Evolutionary conservation across 1,140 invertebrate species (phyloP), one percentile per base, ranked within the genome.

Genomic region (Cryptotermes secundus): DNA sequence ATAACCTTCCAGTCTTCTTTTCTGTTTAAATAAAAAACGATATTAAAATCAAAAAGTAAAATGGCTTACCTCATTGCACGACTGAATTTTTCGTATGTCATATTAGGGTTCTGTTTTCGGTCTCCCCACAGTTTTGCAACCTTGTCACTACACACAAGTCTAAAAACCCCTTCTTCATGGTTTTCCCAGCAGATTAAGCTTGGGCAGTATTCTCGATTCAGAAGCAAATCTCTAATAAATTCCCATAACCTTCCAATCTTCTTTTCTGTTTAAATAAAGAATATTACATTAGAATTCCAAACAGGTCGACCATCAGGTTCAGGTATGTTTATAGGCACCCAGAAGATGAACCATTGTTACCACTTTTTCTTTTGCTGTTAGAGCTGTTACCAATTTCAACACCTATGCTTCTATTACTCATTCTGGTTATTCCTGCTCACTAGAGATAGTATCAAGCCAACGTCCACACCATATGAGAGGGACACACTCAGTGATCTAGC

Each of bases 1-100:
- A 96, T 87, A 95, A 90, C 34, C 85, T 65, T n/a, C 82, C 83
- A 81, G 26, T 38, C 80, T 85, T 85, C 36, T 83, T 85, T 80
- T 72, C 85, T 85, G 59, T 35, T 42, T 53, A 31, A 42, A 83
- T 3, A n/a, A 45, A 83, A 26, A 59, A 49, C 12, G 3, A 83
- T 16, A 82, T 16, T 42, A 80, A 16, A n/a, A 80, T n/a, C n/a
- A n/a, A n/a, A 72, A 26, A 26, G 12, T 65, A 65, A 31, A 72
- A 31, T 26, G 35, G 24, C 86, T 89, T 90, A 96, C 94, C 97
- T 94, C 96, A 98, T 98, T 12, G 97, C 97, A 87, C 97, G 89
- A 90, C 96, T 97, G 85, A 98, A 93, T 90, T 98, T 98, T 89
- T 98, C 97, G 88, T 98, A 98, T 31, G 95, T 97, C 97, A 98